A percentile compares a stretch with the other conserved stretches of the same genome.
Evolutionary conservation across 64 coral and sea anemone genomes (phyloP).

Genomic region (Anthopleura sola): DNA sequence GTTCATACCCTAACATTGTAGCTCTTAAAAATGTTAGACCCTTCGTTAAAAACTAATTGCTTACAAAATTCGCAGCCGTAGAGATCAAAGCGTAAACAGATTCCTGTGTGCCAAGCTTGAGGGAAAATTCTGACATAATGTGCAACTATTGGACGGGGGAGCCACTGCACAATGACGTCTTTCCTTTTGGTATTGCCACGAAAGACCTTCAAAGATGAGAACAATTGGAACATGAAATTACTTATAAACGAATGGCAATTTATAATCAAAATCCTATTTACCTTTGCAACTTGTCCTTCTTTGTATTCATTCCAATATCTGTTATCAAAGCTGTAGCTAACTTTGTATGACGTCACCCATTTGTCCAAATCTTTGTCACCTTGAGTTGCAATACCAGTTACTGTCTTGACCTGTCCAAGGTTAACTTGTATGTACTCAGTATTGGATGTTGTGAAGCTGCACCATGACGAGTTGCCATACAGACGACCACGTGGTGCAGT

Average conservation of each 20-base stretch:
- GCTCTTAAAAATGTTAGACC: no score
- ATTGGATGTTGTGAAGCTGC: neutral
- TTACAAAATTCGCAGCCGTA: conserved; percentile 12
- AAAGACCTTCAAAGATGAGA: neutral
- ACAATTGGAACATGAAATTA: no score
- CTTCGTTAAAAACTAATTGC: neutral
- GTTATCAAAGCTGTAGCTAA: neutral
- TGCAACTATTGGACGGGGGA: neutral
- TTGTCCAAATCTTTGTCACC: neutral
- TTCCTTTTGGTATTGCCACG: neutral
- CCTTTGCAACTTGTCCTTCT: neutral
- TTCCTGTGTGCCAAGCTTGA: neutral
- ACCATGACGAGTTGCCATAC: neutral
- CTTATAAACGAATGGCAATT: neutral
- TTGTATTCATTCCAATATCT: neutral
- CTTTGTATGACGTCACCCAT: neutral
- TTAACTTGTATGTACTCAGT: neutral
- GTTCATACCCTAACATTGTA: no score
- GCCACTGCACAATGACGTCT: conserved; percentile 6
- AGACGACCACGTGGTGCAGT: neutral
- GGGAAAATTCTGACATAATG: conserved; percentile 2
- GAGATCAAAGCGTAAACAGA: neutral
- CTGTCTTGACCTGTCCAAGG: conserved; percentile 1
- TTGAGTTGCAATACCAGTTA: neutral
- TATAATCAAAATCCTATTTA: neutral